These are phyloP conservation scores for Leptestheria dahalacensis DNA, from an alignment of 1,140 invertebrate species.

Conservation along the genomic window DNA sequence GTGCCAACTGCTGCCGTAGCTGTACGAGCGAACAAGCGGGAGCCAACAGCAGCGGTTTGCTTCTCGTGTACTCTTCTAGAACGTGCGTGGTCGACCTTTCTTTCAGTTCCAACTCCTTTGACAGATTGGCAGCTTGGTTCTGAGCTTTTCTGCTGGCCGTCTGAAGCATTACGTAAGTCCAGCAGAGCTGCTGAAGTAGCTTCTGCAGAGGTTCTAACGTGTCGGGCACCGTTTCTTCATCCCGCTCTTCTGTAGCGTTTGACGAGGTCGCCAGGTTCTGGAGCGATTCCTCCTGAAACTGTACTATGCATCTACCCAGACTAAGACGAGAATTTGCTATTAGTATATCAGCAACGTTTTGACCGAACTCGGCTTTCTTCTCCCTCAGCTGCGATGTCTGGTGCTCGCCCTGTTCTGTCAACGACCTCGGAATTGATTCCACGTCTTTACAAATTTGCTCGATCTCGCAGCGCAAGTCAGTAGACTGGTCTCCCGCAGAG, in stretches of 20 bases:
- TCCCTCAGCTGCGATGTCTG: neutral
- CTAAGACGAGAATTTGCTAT: neutral
- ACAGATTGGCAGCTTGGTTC: neutral
- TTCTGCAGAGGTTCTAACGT: conserved; percentile 1
- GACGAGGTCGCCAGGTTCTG: neutral
- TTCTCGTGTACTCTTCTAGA: neutral
- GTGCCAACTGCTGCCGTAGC: neutral
- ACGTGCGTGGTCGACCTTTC: neutral
- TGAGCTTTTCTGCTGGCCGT: neutral
- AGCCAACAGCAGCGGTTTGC: neutral
- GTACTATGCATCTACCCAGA: neutral
- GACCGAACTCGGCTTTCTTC: neutral
- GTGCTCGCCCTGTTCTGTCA: neutral
- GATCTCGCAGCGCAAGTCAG: neutral
- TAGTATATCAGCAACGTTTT: neutral
- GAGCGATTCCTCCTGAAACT: neutral
- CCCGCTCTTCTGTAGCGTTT: neutral
- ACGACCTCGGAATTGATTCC: neutral
- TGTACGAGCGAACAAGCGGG: neutral
- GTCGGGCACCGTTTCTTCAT: neutral
- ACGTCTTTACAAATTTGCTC: neutral
- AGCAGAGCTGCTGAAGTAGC: conserved; percentile 7
- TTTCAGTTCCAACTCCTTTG: conserved; percentile 1
- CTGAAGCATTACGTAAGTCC: neutral
- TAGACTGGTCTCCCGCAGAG: too few species aligned